Evolutionary conservation across 2,113 vertebrate species (phyloP), one percentile per base, ranked within the genome.

Genomic region (Nothocercus julius): DNA sequence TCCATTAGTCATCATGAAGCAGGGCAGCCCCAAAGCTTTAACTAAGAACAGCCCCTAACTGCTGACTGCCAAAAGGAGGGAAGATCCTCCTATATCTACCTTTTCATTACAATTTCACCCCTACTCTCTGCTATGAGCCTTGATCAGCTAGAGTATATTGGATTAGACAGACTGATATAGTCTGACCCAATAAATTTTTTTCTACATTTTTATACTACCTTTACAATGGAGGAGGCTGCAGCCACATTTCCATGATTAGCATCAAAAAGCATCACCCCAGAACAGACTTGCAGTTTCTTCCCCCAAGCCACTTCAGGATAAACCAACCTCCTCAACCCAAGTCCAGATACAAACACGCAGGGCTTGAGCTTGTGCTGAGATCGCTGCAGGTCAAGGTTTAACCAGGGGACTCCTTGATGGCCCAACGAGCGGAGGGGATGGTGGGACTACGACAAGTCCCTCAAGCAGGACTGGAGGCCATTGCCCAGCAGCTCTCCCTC

Each of bases 1-100:
- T 30, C 38, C 88, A 86, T 74, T 44, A 88, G 73, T 16, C 67
- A 63, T 87, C 90, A 91, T 14, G 12, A 90, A 90, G 80, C 45
- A 92, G 61, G 22, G 86, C 13, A 53, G 38, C 34, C 38, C 25
- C 80, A 96, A 92, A 95, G 88, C 81, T 95, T 81, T 90, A 89
- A 51, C 68, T 84, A 81, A 81, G 80, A 83, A 28, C 45, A 86
- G 51, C 19, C 80, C 25, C 67, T 87, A 92, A 72, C 61, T 64
- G 64, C 56, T 49, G 54, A 66, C 49, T 42, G 17, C 6, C 66
- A 51, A 42, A 69, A 87, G 34, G 78, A 47, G 27, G 11, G 16
- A 22, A 8, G 28, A 54, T 72, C 34, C 28, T 79, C 53, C 64
- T 45, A 53, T 27, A 61, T 2, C n/a, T 53, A 11, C 6, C 4